A percentile compares a stretch with the other conserved stretches of the same genome.
phyloP scores from a whole-genome alignment of 2,113 vertebrate species.

The Syrmaticus mikado region DNA sequence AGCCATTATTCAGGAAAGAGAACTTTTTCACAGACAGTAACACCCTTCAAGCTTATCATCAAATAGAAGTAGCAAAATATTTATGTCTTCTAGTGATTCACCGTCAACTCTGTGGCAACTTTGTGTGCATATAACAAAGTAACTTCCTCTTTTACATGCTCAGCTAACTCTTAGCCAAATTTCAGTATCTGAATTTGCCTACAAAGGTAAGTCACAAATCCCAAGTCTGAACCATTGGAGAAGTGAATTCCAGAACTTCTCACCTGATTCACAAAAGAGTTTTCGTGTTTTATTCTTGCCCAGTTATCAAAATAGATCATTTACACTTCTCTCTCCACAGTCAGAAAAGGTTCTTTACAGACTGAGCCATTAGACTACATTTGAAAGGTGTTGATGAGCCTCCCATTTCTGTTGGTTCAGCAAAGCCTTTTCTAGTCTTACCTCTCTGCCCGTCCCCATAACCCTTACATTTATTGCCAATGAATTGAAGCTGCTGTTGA shows the following conservation, averaged over 20 bases:
- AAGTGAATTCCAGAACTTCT: background rate
- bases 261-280: background rate
- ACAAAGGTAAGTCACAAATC: background rate
- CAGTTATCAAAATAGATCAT: background rate
- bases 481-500: background rate
- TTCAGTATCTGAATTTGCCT: background rate
- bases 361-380: background rate
- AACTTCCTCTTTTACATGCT: background rate
- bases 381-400: background rate
- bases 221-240: background rate
- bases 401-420: background rate
- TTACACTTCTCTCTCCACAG: fast-evolving
- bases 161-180: background rate
- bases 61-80: background rate
- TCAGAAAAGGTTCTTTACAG: background rate
- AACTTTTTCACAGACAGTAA: background rate
- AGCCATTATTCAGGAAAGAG: background rate
- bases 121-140: background rate
- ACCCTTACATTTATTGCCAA: background rate
- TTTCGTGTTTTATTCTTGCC: background rate
- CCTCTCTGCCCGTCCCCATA: background rate
- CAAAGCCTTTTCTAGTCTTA: fast-evolving
- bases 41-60: background rate
- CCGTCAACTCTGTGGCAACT: background rate
- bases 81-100: background rate